These are phyloP conservation scores for Palythoa caribaeorum DNA, from an alignment of 92 coral and sea anemone genomes.

Conservation along the genomic window DNA sequence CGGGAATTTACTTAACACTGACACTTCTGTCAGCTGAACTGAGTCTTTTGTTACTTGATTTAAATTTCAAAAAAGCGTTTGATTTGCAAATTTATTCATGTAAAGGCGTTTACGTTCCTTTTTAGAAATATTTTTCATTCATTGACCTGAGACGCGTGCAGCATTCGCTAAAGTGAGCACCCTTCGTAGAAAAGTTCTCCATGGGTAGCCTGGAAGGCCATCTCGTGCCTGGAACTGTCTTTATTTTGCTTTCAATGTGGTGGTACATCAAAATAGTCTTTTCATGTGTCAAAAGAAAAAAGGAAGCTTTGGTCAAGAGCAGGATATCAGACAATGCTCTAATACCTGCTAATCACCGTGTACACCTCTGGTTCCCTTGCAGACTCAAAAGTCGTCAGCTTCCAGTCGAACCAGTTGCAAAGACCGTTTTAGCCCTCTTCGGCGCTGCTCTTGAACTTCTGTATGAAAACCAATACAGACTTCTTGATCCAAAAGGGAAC, in stretches of 20 bases:
- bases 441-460: slow-evolving; percentile 76
- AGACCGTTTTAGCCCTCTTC: slow-evolving; percentile 52
- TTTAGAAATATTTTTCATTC: too few species aligned
- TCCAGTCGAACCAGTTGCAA: slow-evolving; percentile 81
- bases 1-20: not conserved
- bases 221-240: slow-evolving; percentile 79
- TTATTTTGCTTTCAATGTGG: slow-evolving; percentile 74
- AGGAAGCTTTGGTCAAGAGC: not conserved
- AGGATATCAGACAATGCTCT: not conserved
- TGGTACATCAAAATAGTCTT: slow-evolving; percentile 71
- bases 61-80: slow-evolving; percentile 8
- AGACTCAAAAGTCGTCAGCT: slow-evolving; percentile 35
- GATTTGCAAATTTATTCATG: not conserved
- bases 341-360: not conserved
- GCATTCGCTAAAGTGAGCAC: not conserved
- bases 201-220: slow-evolving; percentile 93
- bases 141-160: not conserved
- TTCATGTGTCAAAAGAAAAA: slow-evolving; percentile 10
- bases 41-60: not conserved
- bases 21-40: not conserved
- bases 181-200: not conserved
- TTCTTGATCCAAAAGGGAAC: slow-evolving; percentile 68
- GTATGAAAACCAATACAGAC: slow-evolving; percentile 56
- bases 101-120: not conserved
- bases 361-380: slow-evolving; percentile 45